phyloP scores from a whole-genome alignment of 2,888 invertebrate species.

The Orchestes rusci region DNA sequence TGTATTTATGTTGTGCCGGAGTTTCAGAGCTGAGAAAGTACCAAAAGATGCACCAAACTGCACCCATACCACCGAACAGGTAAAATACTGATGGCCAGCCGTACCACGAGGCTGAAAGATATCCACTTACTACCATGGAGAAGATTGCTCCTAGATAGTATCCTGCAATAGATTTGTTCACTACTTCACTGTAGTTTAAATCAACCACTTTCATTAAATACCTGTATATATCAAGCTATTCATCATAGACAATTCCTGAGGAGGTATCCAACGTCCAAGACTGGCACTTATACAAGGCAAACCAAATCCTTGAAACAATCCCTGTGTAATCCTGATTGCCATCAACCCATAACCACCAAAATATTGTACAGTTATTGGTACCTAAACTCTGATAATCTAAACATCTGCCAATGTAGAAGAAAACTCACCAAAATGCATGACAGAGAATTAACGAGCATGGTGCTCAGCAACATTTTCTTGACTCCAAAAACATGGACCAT shows the following conservation, averaged over 20 bases:
- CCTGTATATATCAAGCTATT: constrained; percentile 13
- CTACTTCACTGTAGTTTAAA: too few relatives aligned
- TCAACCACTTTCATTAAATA: too few relatives aligned
- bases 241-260: constrained; percentile 11
- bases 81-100: constrained; percentile 76
- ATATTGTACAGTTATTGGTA: constrained; percentile 12
- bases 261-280: constrained; percentile 19
- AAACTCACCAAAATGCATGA: constrained; percentile 10
- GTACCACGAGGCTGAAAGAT: constrained; percentile 55
- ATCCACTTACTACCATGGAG: constrained; percentile 60
- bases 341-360: constrained; percentile 17
- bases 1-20: constrained; percentile 52
- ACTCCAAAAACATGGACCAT: constrained; percentile 16
- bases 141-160: constrained; percentile 70
- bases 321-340: constrained; percentile 12
- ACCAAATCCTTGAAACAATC: constrained; percentile 19
- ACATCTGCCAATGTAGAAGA: too few relatives aligned
- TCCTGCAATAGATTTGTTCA: too few relatives aligned
- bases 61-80: constrained; percentile 54
- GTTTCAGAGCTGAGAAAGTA: constrained; percentile 55
- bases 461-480: constrained; percentile 12
- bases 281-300: constrained; percentile 11
- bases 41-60: constrained; percentile 54
- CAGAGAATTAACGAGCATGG: constrained; percentile 15
- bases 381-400: constrained; percentile 9